These are phyloP conservation scores for Tragelaphus strepsiceros DNA, from an alignment of 2,113 vertebrate genomes.

Conservation along the genomic window DNA sequence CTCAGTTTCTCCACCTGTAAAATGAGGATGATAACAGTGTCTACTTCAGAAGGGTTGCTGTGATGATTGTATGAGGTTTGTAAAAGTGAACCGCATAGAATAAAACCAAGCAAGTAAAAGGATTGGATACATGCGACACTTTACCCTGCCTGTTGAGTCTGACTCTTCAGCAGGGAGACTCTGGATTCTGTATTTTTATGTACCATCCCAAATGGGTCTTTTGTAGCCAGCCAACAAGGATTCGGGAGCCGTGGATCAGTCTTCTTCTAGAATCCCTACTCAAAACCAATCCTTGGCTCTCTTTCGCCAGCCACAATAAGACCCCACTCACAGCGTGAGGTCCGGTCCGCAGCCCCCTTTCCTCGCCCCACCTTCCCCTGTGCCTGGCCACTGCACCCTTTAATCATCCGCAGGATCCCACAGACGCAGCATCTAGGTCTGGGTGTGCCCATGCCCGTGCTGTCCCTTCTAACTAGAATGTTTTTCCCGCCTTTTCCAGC, in stretches of 20 bases:
- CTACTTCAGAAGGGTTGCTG: no score
- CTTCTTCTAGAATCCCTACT: neutral
- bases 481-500: neutral
- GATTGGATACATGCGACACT: rapidly evolving
- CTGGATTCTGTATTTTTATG: neutral
- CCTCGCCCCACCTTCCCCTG: neutral
- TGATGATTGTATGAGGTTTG: neutral
- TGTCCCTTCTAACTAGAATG: neutral
- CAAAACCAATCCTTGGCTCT: neutral
- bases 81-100: neutral
- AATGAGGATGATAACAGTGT: neutral
- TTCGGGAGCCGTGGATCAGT: neutral
- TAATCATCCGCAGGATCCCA: rapidly evolving
- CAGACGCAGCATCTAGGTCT: neutral
- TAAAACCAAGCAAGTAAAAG: neutral
- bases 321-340: neutral
- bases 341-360: neutral
- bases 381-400: no score
- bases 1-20: neutral
- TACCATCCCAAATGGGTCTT: neutral
- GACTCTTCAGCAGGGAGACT: neutral
- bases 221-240: neutral
- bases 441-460: rapidly evolving
- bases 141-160: neutral
- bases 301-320: neutral